Conservation (phyloP, 2,888 invertebrate genomes). For the Cantharis nigra region DNA sequence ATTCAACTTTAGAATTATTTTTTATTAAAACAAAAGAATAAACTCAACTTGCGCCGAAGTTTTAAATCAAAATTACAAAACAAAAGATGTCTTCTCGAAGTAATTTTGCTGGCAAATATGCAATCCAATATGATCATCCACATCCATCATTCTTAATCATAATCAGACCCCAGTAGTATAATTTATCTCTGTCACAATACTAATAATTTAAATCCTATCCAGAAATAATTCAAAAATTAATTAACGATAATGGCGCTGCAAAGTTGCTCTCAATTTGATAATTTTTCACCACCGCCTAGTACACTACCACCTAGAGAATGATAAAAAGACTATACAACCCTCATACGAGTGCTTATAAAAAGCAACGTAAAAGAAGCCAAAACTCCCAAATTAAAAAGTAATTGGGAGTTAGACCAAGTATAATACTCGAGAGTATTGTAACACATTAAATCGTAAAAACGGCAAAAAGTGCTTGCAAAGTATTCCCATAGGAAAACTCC, state of each 20-base stretch:
- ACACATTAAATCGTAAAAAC: constrained; percentile 25
- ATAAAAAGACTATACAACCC: constrained; percentile 11
- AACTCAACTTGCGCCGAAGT: neutral
- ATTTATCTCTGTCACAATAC: neutral
- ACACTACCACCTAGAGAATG: constrained; percentile 6
- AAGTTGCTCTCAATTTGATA: neutral
- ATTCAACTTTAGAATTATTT: neutral
- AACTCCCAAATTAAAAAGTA: constrained; percentile 29
- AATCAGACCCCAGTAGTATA: neutral
- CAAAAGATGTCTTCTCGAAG: neutral
- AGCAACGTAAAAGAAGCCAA: constrained; percentile 17
- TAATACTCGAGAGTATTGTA: constrained; percentile 18
- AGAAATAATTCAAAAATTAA: constrained; percentile 1
- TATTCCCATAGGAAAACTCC: constrained; percentile 14
- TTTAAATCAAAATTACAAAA: neutral
- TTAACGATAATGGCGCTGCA: neutral
- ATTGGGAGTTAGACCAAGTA: constrained; percentile 18
- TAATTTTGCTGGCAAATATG: neutral
- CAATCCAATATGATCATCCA: neutral
- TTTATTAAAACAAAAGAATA: neutral
- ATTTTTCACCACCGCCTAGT: neutral
- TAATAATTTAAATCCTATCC: neutral
- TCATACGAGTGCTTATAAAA: neutral
- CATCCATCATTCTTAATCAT: constrained; percentile 2
- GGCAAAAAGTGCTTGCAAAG: constrained; percentile 21